Conservation (phyloP, 2,113 vertebrate genomes). For the Nothocercus julius region DNA sequence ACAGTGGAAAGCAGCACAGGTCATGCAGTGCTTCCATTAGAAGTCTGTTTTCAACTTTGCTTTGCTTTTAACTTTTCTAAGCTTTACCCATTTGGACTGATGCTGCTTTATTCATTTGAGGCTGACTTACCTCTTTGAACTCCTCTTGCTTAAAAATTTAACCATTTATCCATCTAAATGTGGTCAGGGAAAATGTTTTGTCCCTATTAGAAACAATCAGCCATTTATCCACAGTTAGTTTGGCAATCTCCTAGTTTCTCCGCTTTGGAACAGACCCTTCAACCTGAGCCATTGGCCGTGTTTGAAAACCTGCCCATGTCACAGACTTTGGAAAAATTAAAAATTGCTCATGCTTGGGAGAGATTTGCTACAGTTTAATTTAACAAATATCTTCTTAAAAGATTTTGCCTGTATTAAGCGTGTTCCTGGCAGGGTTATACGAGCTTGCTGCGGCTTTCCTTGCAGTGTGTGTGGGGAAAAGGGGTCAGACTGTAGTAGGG, state of each 20-base stretch:
- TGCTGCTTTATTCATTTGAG: neutral
- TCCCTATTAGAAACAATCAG: neutral
- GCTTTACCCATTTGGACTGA: neutral
- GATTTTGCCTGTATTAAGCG: neutral
- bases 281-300: neutral
- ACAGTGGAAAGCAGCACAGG: neutral
- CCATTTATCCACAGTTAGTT: neutral
- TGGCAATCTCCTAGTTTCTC: neutral
- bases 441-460: neutral
- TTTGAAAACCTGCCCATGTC: neutral
- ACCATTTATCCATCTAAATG: neutral
- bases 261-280: neutral
- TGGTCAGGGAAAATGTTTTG: neutral
- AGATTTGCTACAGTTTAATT: neutral
- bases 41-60: neutral
- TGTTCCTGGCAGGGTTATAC: neutral
- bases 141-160: neutral
- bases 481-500: neutral
- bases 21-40: neutral
- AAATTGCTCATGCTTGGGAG: neutral
- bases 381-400: neutral
- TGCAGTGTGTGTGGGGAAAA: neutral
- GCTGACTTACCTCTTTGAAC: neutral
- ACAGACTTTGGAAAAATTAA: neutral
- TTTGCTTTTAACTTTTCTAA: conserved; percentile 14